Conservation (phyloP, 2,888 invertebrate species). For the Synanthedon andrenaeformis region DNA sequence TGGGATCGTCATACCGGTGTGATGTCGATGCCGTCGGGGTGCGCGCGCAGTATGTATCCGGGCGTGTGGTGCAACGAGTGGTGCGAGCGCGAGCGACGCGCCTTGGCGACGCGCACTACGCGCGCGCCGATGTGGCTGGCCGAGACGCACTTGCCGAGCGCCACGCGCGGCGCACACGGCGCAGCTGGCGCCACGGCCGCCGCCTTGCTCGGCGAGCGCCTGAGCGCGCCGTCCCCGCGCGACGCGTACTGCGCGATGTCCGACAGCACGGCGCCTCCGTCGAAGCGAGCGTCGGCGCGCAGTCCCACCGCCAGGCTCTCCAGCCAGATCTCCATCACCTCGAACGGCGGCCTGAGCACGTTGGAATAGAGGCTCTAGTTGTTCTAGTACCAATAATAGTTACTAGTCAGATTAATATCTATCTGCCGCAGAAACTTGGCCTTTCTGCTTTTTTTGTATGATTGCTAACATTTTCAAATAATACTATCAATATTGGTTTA, state of each 20-base stretch:
- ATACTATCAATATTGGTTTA: no score
- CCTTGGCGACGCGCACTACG: slow-evolving; percentile 11
- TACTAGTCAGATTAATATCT: no score
- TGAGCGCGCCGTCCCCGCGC: slow-evolving; percentile 42
- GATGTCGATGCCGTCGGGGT: slow-evolving; percentile 40
- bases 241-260: slow-evolving; percentile 79
- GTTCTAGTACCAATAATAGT: no score
- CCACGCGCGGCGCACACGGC: slow-evolving; percentile 12
- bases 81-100: slow-evolving; percentile 24
- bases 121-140: slow-evolving; percentile 39
- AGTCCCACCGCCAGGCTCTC: slow-evolving; percentile 82
- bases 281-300: slow-evolving; percentile 67
- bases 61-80: slow-evolving; percentile 30
- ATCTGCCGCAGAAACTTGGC: no score
- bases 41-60: slow-evolving; percentile 51
- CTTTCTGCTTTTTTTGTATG: no score
- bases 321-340: slow-evolving; percentile 90
- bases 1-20: slow-evolving; percentile 29
- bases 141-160: slow-evolving; percentile 60
- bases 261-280: slow-evolving; percentile 76
- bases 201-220: slow-evolving; percentile 20
- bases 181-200: slow-evolving; percentile 17
- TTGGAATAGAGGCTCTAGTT: no score
- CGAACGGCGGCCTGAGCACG: slow-evolving; percentile 85
- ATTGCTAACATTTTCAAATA: no score